Conservation (phyloP, 2,797 vertebrate genomes). For the Gymnothorax reevesii region DNA sequence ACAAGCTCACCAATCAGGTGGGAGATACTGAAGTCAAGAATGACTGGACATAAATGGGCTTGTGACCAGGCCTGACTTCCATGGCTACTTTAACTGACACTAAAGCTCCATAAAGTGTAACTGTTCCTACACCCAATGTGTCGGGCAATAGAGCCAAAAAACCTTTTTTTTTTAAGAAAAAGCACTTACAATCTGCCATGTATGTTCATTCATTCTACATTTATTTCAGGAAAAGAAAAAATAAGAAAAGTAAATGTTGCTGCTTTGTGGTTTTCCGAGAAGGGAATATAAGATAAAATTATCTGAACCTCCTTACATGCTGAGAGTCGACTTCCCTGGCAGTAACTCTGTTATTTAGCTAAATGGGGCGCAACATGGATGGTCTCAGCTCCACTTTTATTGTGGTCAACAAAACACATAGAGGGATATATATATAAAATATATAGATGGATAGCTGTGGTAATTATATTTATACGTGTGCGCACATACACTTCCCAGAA, state of each 20-base stretch:
- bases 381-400: conserved; percentile 44
- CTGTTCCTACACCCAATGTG: too few species aligned
- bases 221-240: conserved; percentile 38
- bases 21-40: too few species aligned
- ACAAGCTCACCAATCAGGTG: too few species aligned
- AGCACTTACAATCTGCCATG: neutral
- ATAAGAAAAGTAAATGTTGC: conserved; percentile 49
- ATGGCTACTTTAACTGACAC: too few species aligned
- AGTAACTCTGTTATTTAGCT: conserved; percentile 73
- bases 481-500: conserved; percentile 23
- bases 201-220: conserved; percentile 40
- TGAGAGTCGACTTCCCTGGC: conserved; percentile 68
- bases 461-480: conserved; percentile 5
- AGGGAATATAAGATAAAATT: conserved; percentile 49
- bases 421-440: conserved; percentile 51
- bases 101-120: too few species aligned
- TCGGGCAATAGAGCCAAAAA: too few species aligned
- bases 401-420: conserved; percentile 56
- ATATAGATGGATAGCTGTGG: conserved; percentile 17
- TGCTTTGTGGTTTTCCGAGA: conserved; percentile 55
- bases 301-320: conserved; percentile 64
- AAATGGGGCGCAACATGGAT: conserved; percentile 58
- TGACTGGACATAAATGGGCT: too few species aligned
- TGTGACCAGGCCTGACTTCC: too few species aligned
- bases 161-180: too few species aligned